Evolutionary conservation across 1,140 invertebrate species (phyloP).

Genomic region (Nephila pilipes): DNA sequence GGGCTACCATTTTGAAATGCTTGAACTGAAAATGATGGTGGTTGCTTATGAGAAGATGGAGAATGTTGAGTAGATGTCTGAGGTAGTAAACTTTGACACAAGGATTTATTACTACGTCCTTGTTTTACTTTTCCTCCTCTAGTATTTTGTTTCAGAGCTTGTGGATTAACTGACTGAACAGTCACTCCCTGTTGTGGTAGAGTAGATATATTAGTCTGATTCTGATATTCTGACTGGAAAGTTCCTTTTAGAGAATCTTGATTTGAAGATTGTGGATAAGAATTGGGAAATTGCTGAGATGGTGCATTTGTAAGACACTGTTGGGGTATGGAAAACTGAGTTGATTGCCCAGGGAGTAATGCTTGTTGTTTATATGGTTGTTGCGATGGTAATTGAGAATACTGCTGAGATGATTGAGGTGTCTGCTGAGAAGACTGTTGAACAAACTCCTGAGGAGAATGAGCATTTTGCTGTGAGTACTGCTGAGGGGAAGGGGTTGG

Average conservation of each 20-base stretch:
- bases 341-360: slow-evolving; percentile 36
- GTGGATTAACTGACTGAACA: slow-evolving; percentile 26
- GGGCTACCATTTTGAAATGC: slow-evolving; percentile 57
- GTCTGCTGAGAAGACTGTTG: slow-evolving; percentile 36
- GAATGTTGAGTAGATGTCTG: slow-evolving; percentile 46
- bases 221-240: slow-evolving; percentile 63
- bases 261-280: slow-evolving; percentile 59
- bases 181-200: background rate
- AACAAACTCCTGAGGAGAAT: slow-evolving; percentile 48
- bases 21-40: slow-evolving; percentile 69
- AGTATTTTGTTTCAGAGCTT: background rate
- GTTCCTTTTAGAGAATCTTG: slow-evolving; percentile 29
- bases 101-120: slow-evolving; percentile 37
- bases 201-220: slow-evolving; percentile 21
- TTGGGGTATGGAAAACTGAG: slow-evolving; percentile 39
- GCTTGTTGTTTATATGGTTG: slow-evolving; percentile 46
- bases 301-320: too few species aligned
- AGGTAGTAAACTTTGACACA: slow-evolving; percentile 51
- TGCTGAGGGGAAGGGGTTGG: background rate
- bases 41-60: slow-evolving; percentile 45
- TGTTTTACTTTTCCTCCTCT: slow-evolving; percentile 64
- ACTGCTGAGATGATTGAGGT: slow-evolving; percentile 37
- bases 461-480: slow-evolving; percentile 34
- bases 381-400: background rate
- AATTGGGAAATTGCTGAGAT: slow-evolving; percentile 49